A percentile compares a stretch with the other conserved stretches of the same genome.
Evolutionary conservation across 2,113 vertebrate genomes (phyloP).

Genomic region (Dipodomys ordii): DNA sequence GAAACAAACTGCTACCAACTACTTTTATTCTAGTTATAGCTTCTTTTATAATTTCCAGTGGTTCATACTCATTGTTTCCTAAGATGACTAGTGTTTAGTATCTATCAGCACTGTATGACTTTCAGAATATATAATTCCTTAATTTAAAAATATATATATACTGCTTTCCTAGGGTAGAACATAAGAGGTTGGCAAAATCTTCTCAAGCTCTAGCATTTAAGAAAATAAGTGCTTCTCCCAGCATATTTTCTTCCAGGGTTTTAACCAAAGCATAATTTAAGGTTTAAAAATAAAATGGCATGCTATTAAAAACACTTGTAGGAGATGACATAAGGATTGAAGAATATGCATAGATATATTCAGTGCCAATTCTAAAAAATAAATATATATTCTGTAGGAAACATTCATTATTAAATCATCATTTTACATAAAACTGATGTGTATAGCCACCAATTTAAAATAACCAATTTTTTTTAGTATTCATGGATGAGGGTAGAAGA

Average conservation of each 20-base stretch:
- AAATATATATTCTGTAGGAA: background rate
- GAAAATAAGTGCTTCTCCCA: constrained; percentile 53
- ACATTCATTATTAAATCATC: background rate
- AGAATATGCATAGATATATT: background rate
- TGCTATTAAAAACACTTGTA: constrained; percentile 47
- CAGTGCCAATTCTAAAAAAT: background rate
- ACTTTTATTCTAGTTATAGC: background rate
- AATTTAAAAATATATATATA: background rate
- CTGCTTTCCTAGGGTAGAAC: background rate
- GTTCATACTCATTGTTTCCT: background rate
- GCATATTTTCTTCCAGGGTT: constrained; percentile 44
- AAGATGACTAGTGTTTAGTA: background rate
- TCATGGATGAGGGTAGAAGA: background rate
- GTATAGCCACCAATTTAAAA: background rate
- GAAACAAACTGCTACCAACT: background rate
- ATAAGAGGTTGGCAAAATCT: constrained; percentile 15
- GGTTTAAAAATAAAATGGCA: constrained; percentile 64
- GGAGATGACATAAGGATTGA: constrained; percentile 44
- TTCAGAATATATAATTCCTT: background rate
- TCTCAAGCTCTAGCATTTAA: constrained; percentile 35
- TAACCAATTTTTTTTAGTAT: background rate
- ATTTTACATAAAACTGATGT: background rate
- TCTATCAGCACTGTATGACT: background rate
- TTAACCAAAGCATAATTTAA: constrained; percentile 59
- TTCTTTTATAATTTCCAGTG: background rate